Evolutionary conservation across 1,140 invertebrate genomes (phyloP), one percentile per base, ranked within the genome.

Genomic region (Coelopa frigida): DNA sequence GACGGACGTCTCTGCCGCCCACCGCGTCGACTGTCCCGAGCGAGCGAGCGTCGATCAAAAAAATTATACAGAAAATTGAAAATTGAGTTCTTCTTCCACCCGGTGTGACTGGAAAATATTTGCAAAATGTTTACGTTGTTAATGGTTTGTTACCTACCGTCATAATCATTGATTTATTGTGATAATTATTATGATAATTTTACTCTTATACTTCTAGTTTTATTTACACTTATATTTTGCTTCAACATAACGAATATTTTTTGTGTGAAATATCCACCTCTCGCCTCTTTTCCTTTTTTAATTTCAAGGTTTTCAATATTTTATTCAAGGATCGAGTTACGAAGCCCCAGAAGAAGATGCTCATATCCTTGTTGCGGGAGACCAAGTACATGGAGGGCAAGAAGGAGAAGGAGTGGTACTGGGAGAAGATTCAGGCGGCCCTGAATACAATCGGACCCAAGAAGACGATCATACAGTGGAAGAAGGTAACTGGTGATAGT

Each of bases 401-500:
- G 41, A 67, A 67, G 39, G 63, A 67, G 40, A 67, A 67, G 49
- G 63, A 67, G 46, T 66, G 60, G 60, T 67, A 67, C 38, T 67
- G 63, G 63, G 63, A 67, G 38, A 67, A 67, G 48, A 67, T 66
- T 21, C 63, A 67, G 39, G 63, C 59, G 31, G 63, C 63, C 20
- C 46, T 68, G 0, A 68, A 68, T 35, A 68, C 58, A 21, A 67
- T 68, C 23, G 64, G 64, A 1, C 64, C 64, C 29, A 68, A 68
- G 20, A 68, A 68, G 48, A 68, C 64, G n/a, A 68, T 68, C 3
- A 68, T 67, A 15, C 64, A 68, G 26, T 68, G 64, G 64, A 68
- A 68, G 31, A 68, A 68, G 53, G 64, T 68, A 12, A 24, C 48
- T 48, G 26, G 15, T 3, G 4, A n/a, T 12, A 14, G 5, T n/a